Percentiles rank a stretch among this genome's conserved stretches.
Evolutionary conservation across 2,797 vertebrate species (phyloP).

Genomic region (Morus bassanus): DNA sequence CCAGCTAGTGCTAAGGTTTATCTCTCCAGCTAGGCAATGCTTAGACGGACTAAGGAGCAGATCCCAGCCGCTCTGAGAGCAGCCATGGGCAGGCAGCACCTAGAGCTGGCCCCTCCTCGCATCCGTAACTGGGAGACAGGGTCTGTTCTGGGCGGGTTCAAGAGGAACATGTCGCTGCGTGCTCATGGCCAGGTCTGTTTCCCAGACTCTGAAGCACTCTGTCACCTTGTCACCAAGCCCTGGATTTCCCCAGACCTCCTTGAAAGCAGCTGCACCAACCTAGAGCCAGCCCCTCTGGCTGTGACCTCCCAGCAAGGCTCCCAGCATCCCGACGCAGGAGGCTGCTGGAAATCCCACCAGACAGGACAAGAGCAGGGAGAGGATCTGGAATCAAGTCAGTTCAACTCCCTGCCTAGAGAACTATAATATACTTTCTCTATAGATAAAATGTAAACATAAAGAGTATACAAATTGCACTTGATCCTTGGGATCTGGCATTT

Average conservation of each 20-base stretch:
- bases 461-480: slow-evolving; percentile 42
- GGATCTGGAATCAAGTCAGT: background rate
- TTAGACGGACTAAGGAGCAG: background rate
- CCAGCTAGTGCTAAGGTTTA: background rate
- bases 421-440: background rate
- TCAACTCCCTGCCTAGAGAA: background rate
- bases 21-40: background rate
- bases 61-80: background rate
- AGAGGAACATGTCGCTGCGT: fast-evolving
- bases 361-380: background rate
- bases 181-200: background rate
- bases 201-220: background rate
- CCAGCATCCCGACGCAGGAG: fast-evolving
- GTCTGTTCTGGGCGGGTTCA: background rate
- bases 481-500: slow-evolving; percentile 17
- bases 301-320: background rate
- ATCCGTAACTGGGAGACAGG: background rate
- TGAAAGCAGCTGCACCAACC: background rate
- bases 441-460: slow-evolving; percentile 48
- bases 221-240: background rate
- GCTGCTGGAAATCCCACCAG: background rate
- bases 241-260: background rate
- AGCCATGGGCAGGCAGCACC: background rate
- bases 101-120: background rate
- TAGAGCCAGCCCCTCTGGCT: background rate